Conservation (phyloP, 2,888 invertebrate genomes). For the Lottia gigantea region DNA sequence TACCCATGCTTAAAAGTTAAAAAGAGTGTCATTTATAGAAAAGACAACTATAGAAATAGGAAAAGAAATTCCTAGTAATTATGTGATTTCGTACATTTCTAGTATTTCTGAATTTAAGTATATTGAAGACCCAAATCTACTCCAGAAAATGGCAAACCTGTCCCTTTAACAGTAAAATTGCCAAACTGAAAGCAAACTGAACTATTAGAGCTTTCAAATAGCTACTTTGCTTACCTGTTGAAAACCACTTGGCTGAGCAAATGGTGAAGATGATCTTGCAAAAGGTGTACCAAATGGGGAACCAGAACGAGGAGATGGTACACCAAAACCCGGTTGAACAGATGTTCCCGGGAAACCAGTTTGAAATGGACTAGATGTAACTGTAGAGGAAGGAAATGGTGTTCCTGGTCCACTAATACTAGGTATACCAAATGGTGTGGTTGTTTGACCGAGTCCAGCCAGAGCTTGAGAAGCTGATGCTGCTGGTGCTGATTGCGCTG, state of each 20-base stretch:
- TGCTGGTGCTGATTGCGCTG: conserved; percentile 25
- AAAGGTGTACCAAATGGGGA: conserved; percentile 12
- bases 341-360: conserved; percentile 27
- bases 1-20: too few relatives aligned
- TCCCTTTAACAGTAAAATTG: too few relatives aligned
- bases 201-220: background rate
- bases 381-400: conserved; percentile 20
- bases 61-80: too few relatives aligned
- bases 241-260: conserved; percentile 19
- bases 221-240: conserved; percentile 5
- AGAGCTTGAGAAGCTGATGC: conserved; percentile 12
- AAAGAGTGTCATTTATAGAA: too few relatives aligned
- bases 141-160: too few relatives aligned
- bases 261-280: conserved; percentile 9
- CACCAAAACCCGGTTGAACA: conserved; percentile 25
- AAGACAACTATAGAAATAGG: too few relatives aligned
- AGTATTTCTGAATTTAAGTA: too few relatives aligned
- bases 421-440: too few relatives aligned
- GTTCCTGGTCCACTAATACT: background rate
- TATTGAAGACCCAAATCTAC: too few relatives aligned
- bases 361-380: conserved; percentile 18
- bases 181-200: background rate
- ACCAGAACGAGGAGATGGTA: conserved; percentile 10
- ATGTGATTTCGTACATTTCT: too few relatives aligned
- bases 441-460: conserved; percentile 8